These are phyloP conservation scores for Characodon lateralis DNA, from an alignment of 2,797 vertebrate genomes.

Conservation along the genomic window DNA sequence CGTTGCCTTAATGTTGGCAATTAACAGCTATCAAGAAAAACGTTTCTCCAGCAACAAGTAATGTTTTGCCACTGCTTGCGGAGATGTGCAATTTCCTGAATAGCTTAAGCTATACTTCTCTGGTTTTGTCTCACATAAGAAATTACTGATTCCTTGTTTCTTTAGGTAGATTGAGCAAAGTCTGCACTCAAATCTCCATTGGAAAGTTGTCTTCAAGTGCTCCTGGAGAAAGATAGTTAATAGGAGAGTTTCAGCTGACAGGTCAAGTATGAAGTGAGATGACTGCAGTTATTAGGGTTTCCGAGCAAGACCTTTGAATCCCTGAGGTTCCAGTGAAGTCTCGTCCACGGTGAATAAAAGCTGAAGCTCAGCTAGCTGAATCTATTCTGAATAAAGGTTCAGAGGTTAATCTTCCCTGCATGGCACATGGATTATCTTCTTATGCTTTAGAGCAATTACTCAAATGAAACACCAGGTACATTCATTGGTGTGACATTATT, in stretches of 20 bases:
- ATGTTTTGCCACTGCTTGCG: background rate
- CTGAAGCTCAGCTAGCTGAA: slow-evolving; percentile 9
- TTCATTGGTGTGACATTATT: slow-evolving; percentile 24
- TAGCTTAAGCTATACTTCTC: background rate
- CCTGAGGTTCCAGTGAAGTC: background rate
- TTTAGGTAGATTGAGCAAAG: no score
- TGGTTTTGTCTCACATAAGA: background rate
- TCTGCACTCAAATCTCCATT: background rate
- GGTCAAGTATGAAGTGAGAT: background rate
- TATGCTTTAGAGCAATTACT: slow-evolving; percentile 32
- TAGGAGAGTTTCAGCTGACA: background rate
- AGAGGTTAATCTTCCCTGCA: slow-evolving; percentile 41
- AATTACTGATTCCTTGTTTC: background rate
- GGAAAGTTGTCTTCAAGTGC: background rate
- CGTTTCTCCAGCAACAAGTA: background rate
- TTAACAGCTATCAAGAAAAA: background rate
- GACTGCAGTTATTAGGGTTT: background rate
- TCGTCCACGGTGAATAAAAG: background rate
- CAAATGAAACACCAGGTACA: slow-evolving; percentile 29
- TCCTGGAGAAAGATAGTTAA: background rate
- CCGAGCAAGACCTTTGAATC: no score
- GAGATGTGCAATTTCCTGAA: background rate
- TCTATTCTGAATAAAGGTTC: slow-evolving; percentile 28
- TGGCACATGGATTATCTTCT: slow-evolving; percentile 43
- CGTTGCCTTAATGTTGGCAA: background rate